Percentiles rank a stretch among this genome's conserved stretches.
phyloP scores from a whole-genome alignment of 2,113 vertebrate species.

The Polypterus senegalus region DNA sequence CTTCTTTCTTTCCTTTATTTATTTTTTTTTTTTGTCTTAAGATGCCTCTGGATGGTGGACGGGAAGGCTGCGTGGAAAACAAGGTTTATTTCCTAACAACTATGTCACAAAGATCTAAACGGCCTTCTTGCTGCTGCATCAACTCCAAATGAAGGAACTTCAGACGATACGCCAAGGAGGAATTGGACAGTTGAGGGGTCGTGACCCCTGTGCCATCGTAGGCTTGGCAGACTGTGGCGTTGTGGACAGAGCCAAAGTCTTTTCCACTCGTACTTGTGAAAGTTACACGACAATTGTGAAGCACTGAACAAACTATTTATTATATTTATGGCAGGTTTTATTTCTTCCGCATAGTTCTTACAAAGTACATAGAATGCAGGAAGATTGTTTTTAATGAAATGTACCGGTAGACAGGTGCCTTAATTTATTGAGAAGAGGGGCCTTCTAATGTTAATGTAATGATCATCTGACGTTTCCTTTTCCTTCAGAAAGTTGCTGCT shows the following conservation, averaged over 20 bases:
- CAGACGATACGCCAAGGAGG: not conserved
- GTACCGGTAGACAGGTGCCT: too few relatives aligned
- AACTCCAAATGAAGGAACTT: constrained; percentile 4
- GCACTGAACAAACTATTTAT: constrained; percentile 86
- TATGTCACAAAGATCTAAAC: constrained; percentile 85
- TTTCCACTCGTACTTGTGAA: constrained; percentile 26
- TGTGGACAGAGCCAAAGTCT: constrained; percentile 16
- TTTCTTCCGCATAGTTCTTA: constrained; percentile 33
- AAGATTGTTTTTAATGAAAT: constrained; percentile 13
- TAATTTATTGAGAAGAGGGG: too few relatives aligned
- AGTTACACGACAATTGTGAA: constrained; percentile 31
- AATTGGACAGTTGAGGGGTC: not conserved
- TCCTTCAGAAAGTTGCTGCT: too few relatives aligned
- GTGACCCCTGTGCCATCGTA: not conserved
- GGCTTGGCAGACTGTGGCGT: constrained; percentile 19
- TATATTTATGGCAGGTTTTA: constrained; percentile 73
- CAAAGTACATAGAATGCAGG: constrained; percentile 15
- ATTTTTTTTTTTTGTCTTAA: constrained; percentile 23
- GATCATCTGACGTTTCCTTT: too few relatives aligned
- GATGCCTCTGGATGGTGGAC: constrained; percentile 96
- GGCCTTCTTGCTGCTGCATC: constrained; percentile 4
- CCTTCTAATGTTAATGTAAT: too few relatives aligned
- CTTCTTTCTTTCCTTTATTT: constrained; percentile 7
- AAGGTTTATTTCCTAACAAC: constrained; percentile 96
- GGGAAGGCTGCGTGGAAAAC: constrained; percentile 83